Percentiles rank a stretch among this genome's conserved stretches.
These are phyloP conservation scores for Neotoxoptera formosana DNA, from an alignment of 1,140 invertebrate genomes.

Conservation along the genomic window DNA sequence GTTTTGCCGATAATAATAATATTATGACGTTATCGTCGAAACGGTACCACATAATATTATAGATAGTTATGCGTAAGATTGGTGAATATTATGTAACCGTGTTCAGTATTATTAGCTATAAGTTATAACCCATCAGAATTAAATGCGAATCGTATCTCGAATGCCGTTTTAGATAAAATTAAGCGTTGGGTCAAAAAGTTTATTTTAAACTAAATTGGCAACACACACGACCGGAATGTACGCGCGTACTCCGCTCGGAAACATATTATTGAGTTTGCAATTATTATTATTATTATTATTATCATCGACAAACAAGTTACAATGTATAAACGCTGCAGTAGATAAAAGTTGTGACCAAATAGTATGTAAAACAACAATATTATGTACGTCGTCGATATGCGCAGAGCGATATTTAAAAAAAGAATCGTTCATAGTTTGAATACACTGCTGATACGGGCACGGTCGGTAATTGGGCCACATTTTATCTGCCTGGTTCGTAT, in stretches of 20 bases:
- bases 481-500: no score
- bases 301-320: conserved; percentile 1
- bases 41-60: no score
- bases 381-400: not conserved
- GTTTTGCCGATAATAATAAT: not conserved
- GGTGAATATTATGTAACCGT: not conserved
- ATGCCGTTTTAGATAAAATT: not conserved
- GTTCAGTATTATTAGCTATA: no score
- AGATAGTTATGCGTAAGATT: not conserved
- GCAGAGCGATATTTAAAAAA: not conserved
- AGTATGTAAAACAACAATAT: not conserved
- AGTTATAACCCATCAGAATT: not conserved
- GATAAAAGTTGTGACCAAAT: not conserved
- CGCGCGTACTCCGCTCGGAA: not conserved
- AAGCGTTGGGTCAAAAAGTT: conserved; percentile 7
- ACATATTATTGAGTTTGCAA: not conserved
- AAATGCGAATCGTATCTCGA: not conserved
- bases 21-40: not conserved
- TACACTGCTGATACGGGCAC: no score
- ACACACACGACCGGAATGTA: no score
- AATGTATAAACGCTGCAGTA: not conserved
- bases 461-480: no score
- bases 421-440: not conserved
- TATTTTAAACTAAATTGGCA: conserved; percentile 1
- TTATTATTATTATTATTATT: no score